Evolutionary conservation across 1,140 invertebrate species (phyloP).

Genomic region (Orussus abietinus): DNA sequence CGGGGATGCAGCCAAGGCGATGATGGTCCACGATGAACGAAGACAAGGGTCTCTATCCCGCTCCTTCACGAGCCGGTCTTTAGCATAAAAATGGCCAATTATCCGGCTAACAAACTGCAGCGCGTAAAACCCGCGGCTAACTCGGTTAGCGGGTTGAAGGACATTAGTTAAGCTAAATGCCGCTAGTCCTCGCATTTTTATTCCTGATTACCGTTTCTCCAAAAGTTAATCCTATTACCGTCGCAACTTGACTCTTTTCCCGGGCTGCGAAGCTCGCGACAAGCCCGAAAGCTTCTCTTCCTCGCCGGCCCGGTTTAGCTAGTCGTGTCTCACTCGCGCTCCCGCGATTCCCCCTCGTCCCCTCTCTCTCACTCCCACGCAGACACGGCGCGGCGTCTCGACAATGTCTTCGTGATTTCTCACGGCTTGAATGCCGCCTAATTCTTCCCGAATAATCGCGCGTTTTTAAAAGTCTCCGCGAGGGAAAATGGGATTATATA

Average conservation of each 20-base stretch:
- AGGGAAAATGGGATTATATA: conserved; percentile 18
- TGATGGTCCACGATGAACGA: too few relatives aligned
- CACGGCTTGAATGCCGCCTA: conserved; percentile 25
- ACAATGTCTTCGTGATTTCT: conserved; percentile 30
- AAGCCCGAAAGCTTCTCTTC: conserved; percentile 29
- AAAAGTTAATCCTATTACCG: conserved; percentile 28
- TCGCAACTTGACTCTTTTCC: conserved; percentile 10
- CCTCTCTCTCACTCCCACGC: neutral
- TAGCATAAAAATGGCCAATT: conserved; percentile 50
- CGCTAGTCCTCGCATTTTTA: conserved; percentile 44
- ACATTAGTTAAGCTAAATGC: conserved; percentile 48
- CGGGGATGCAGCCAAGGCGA: too few relatives aligned
- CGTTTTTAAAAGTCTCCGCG: conserved; percentile 13
- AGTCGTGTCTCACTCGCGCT: conserved; percentile 1
- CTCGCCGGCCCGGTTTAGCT: conserved; percentile 8
- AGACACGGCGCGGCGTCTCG: conserved; percentile 14
- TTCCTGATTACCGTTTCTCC: conserved; percentile 43
- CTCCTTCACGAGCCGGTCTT: conserved; percentile 21
- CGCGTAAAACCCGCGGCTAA: conserved; percentile 26
- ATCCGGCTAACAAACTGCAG: conserved; percentile 38
- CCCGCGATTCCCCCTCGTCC: conserved; percentile 3
- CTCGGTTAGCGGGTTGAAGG: conserved; percentile 39
- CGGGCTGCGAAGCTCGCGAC: conserved; percentile 27
- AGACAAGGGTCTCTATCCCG: too few relatives aligned
- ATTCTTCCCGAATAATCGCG: conserved; percentile 30